Evolutionary conservation across 1,140 invertebrate genomes (phyloP).

Genomic region (Bathynomus jamesi): DNA sequence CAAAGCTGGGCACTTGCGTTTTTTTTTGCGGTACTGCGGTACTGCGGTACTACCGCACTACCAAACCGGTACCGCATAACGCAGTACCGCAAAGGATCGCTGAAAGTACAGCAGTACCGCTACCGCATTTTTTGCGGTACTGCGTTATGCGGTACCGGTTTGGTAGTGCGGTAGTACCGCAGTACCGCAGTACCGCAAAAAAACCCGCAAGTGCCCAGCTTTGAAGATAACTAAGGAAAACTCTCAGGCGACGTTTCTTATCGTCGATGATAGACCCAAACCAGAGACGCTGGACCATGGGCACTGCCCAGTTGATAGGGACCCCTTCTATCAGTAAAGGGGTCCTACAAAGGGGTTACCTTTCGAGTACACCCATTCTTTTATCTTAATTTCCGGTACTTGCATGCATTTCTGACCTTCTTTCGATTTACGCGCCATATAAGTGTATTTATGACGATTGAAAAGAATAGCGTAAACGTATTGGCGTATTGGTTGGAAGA

Average conservation of each 20-base stretch:
- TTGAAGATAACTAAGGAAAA: constrained; percentile 81
- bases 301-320: constrained; percentile 78
- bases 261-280: constrained; percentile 79
- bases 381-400: constrained; percentile 58
- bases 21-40: no score
- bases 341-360: constrained; percentile 61
- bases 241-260: constrained; percentile 70
- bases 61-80: no score
- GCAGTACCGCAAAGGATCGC: no score
- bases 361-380: constrained; percentile 76
- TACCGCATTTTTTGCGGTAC: no score
- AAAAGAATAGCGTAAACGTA: constrained; percentile 84
- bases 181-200: no score
- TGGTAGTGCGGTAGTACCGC: no score
- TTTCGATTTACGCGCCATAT: constrained; percentile 38
- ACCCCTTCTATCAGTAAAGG: constrained; percentile 70
- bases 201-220: no score
- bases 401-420: constrained; percentile 40
- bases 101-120: no score
- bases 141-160: no score
- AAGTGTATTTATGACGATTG: constrained; percentile 75
- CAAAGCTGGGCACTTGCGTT: no score
- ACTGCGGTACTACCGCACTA: no score
- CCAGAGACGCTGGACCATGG: constrained; percentile 82
- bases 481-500: constrained; percentile 72